Conservation (phyloP, 2,888 invertebrate species). For the Drepanosiphum platanoidis region DNA sequence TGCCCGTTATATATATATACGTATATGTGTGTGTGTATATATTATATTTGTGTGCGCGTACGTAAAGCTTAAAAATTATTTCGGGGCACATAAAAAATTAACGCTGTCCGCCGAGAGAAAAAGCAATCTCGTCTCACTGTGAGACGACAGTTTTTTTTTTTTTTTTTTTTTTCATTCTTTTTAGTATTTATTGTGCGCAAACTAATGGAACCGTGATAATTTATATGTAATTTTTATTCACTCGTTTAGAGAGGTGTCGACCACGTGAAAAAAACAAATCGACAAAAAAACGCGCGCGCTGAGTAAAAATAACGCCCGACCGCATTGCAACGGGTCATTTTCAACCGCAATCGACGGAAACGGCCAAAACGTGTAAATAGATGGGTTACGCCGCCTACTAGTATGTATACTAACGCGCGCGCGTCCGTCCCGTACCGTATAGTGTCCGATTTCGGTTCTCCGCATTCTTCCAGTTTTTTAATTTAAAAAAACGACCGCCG, state of each 20-base stretch:
- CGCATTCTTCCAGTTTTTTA: background rate
- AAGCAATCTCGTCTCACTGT: conserved; percentile 35
- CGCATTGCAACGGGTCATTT: conserved; percentile 41
- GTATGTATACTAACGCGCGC: no score
- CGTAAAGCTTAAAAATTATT: conserved; percentile 26
- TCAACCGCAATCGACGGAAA: conserved; percentile 57
- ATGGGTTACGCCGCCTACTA: no score
- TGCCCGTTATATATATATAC: background rate
- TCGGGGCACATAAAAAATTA: conserved; percentile 16
- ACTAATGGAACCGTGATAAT: conserved; percentile 39
- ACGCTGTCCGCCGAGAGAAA: conserved; percentile 17
- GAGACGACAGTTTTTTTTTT: background rate
- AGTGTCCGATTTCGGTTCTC: background rate
- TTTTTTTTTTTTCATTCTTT: conserved; percentile 3
- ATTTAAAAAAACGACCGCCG: no score
- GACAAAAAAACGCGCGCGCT: background rate
- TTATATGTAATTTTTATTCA: conserved; percentile 13
- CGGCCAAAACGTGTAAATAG: conserved; percentile 22
- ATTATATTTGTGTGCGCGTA: no score
- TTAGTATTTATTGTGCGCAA: conserved; percentile 15
- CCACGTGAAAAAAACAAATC: conserved; percentile 16
- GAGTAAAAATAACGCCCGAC: conserved; percentile 39
- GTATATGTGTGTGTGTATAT: background rate
- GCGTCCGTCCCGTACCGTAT: background rate
- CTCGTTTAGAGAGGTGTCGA: conserved; percentile 26